Evolutionary conservation across 2,888 invertebrate genomes (phyloP), one percentile per base, ranked within the genome.

Genomic region (Electrophaes corylata): DNA sequence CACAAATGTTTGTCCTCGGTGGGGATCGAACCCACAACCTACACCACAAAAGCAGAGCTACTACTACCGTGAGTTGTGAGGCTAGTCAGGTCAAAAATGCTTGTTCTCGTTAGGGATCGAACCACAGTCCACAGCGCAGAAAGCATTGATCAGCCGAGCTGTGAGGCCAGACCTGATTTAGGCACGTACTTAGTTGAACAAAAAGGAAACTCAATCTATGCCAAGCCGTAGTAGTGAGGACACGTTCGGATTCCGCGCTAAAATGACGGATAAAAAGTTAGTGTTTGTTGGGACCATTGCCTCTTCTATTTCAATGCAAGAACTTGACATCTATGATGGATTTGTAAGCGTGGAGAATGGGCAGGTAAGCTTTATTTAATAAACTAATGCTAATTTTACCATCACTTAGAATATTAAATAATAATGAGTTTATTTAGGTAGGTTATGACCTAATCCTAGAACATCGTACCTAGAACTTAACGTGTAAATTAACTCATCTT

Each of bases 331-430:
- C 47, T 74, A 85, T 31, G 75, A 85, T 64, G 94, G 94, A 26
- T 94, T 90, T 71, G 69, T 95, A 39, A 88, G 88, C 31, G 91
- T 95, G 4, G 81, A 92, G 67, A 73, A 91, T 75, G 94, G 94
- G 70, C 93, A 92, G 89, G 95, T 94, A 84, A 80, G 67, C 69
- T 16, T 12, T 12, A 35, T 51, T 31, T 16, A 16, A 14, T 8
- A 11, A 16, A 5, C 6, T 29, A 0, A 1, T 37, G 14, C 10
- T 16, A 5, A 37, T 16, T 31, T 16, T 6, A 14, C 10, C 5
- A 26, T 4, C 8, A 2, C 10, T 26, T 6, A 10, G 8, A 10
- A 29, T 10, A 29, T 5, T 23, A 2, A 4, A 4, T 23, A n/a
- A n/a, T n/a, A n/a, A n/a, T n/a, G n/a, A n/a, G n/a, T n/a, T n/a